Percentiles rank a stretch among this genome's conserved stretches.
Evolutionary conservation across 2,113 vertebrate genomes (phyloP).

Genomic region (Ancistrus triradiatus): DNA sequence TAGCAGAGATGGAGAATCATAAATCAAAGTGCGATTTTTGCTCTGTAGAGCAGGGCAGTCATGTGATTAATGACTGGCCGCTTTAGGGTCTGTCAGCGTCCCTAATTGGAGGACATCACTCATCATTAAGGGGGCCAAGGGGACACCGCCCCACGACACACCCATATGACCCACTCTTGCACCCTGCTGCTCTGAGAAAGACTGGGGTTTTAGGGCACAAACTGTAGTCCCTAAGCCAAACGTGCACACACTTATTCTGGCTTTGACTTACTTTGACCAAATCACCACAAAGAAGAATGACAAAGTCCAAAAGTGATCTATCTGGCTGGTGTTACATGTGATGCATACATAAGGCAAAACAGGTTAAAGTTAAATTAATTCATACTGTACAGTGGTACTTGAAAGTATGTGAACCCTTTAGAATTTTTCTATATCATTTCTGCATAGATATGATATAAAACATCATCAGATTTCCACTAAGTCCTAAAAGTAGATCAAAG

Average conservation of each 20-base stretch:
- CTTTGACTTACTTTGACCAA: too few relatives aligned
- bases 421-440: too few relatives aligned
- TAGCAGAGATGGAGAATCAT: slow-evolving; percentile 57
- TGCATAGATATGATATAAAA: too few relatives aligned
- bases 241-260: background rate
- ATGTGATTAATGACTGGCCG: slow-evolving; percentile 69
- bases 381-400: too few relatives aligned
- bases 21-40: slow-evolving; percentile 71
- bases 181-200: slow-evolving; percentile 37
- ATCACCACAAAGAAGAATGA: too few relatives aligned
- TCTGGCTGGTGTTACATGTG: too few relatives aligned
- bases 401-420: too few relatives aligned
- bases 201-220: slow-evolving; percentile 44
- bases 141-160: slow-evolving; percentile 52
- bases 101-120: slow-evolving; percentile 76
- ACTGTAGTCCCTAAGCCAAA: slow-evolving; percentile 36
- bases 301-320: too few relatives aligned
- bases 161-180: slow-evolving; percentile 48
- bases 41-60: slow-evolving; percentile 53
- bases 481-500: too few relatives aligned
- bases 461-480: too few relatives aligned
- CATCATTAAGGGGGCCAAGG: slow-evolving; percentile 69
- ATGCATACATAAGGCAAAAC: too few relatives aligned
- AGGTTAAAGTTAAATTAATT: too few relatives aligned
- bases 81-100: slow-evolving; percentile 70